A percentile compares a stretch with the other conserved stretches of the same genome.
phyloP scores from a whole-genome alignment of 2,888 invertebrate species.

The Scaeva pyrastri region DNA sequence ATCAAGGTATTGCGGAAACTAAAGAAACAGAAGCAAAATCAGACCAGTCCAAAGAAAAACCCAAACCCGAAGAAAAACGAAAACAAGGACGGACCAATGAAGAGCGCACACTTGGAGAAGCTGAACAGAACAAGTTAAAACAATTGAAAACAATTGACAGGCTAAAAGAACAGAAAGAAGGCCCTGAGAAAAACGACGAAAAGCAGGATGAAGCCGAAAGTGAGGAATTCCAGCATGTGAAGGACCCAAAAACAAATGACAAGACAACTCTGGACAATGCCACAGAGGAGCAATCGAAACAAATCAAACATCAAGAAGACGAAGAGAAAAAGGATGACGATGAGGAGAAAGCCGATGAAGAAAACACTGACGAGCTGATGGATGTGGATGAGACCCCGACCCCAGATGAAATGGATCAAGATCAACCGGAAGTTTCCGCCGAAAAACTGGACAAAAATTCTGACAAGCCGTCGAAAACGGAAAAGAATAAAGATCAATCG shows the following conservation, averaged over 20 bases:
- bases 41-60: conserved; percentile 80
- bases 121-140: conserved; percentile 82
- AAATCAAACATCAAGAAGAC: conserved; percentile 86
- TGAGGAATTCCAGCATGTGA: conserved; percentile 93
- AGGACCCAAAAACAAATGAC: conserved; percentile 90
- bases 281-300: conserved; percentile 91
- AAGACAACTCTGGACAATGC: conserved; percentile 90
- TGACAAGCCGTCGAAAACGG: conserved; percentile 81
- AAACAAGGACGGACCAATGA: conserved; percentile 91
- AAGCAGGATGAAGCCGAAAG: conserved; percentile 84
- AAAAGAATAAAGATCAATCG: conserved; percentile 83
- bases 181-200: conserved; percentile 84
- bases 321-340: conserved; percentile 86
- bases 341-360: conserved; percentile 83
- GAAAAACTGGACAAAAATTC: conserved; percentile 84
- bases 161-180: conserved; percentile 84
- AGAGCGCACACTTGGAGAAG: conserved; percentile 87
- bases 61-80: conserved; percentile 86
- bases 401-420: conserved; percentile 80
- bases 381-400: conserved; percentile 84
- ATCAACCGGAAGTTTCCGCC: conserved; percentile 82
- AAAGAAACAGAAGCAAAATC: conserved; percentile 83
- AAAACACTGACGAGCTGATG: conserved; percentile 84
- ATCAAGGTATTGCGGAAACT: conserved; percentile 85
- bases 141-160: conserved; percentile 85